Evolutionary conservation across 2,113 vertebrate species (phyloP), one percentile per base, ranked within the genome.

Genomic region (Nycticorax nycticorax): DNA sequence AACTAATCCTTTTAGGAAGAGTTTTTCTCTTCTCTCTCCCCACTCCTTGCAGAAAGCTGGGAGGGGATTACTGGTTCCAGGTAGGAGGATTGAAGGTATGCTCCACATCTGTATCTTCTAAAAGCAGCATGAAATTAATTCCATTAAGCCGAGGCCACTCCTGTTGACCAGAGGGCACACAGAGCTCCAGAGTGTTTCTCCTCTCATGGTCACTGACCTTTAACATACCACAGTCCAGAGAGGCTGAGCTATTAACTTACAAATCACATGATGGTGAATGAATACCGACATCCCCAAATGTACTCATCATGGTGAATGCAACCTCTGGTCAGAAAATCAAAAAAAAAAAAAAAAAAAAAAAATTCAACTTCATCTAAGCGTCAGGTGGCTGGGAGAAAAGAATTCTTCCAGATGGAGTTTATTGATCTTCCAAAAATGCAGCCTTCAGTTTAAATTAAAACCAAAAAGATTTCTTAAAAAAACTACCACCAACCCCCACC

Each of bases 361-460:
- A 67, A 30, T 91, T 91, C 57, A 85, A 88, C 81, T 82, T 91
- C 60, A 72, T 84, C 69, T 69, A 89, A 87, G 45, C 37, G 85
- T 95, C 94, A 94, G 92, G 94, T 88, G 84, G 63, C 77, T 72
- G 71, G 28, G 41, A 96, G 91, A 87, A 92, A 97, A 89, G 30
- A 95, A 89, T 95, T 93, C 57, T 66, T 85, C 80, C 93, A 91
- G 84, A 92, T 85, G 91, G 86, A 95, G 74, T 81, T 96, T 89
- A 96, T 32, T 96, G 92, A 97, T 96, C 91, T 95, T 85, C 86
- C 89, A 95, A 96, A 95, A 97, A 79, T 7, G 35, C 43, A 93
- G 67, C 41, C 80, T 95, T 96, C 77, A 53, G 59, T 91, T 93
- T 88, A 87, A 97, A 92, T 85, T 95, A 92, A 94, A 93, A 75